Conservation (phyloP, 2,113 vertebrate species). For the Chionomys nivalis region DNA sequence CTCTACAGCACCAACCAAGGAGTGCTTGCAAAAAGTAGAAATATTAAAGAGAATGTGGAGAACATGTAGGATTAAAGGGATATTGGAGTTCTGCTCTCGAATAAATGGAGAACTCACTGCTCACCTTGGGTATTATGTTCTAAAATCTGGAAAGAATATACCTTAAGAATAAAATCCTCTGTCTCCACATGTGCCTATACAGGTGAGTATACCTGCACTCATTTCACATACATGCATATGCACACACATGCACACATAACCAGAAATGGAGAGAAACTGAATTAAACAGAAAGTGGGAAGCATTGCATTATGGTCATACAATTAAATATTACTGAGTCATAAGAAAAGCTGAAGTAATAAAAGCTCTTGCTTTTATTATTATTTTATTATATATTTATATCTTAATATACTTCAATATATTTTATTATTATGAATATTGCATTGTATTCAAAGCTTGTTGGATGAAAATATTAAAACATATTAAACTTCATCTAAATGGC, state of each 20-base stretch:
- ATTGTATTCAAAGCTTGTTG: not conserved
- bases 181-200: not conserved
- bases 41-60: not conserved
- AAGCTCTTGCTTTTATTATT: not conserved
- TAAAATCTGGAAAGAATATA: not conserved
- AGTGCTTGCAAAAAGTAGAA: not conserved
- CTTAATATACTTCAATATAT: not conserved
- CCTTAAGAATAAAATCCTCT: not conserved
- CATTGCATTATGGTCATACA: not conserved
- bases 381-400: not conserved
- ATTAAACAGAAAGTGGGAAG: not conserved
- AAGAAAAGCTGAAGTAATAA: not conserved
- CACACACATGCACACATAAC: not conserved
- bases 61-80: not conserved
- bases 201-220: not conserved
- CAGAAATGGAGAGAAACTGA: not conserved
- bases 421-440: not conserved
- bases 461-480: not conserved
- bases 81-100: not conserved
- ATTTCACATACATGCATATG: not conserved
- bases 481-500: not conserved
- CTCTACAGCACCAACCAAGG: accelerated
- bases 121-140: not conserved
- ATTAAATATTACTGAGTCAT: not conserved
- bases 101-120: not conserved